A percentile compares a stretch with the other conserved stretches of the same genome.
Evolutionary conservation across 2,888 invertebrate genomes (phyloP).

Genomic region (Leptinotarsa haldemani): DNA sequence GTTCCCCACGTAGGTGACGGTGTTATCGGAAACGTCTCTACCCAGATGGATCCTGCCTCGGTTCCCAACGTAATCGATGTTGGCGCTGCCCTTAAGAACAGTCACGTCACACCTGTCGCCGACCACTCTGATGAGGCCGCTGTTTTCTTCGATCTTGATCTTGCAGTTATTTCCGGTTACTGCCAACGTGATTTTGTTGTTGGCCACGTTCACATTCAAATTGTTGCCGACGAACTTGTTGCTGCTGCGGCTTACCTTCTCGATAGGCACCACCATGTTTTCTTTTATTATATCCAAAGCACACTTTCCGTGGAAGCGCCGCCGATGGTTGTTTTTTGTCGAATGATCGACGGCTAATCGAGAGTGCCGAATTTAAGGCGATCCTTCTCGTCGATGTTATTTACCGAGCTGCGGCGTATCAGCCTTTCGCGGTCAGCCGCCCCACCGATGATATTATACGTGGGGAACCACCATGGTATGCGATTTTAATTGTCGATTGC

Average conservation of each 20-base stretch:
- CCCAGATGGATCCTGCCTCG: constrained; percentile 45
- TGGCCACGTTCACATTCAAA: constrained; percentile 39
- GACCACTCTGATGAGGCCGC: constrained; percentile 42
- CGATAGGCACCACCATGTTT: constrained; percentile 42
- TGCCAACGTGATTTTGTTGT: constrained; percentile 34
- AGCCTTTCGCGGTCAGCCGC: constrained; percentile 37
- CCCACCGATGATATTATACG: constrained; percentile 20
- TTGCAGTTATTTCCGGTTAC: constrained; percentile 49
- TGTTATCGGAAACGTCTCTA: constrained; percentile 34
- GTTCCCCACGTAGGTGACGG: constrained; percentile 46
- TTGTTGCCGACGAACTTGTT: constrained; percentile 46
- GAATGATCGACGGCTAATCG: constrained; percentile 18
- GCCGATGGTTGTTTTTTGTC: neutral
- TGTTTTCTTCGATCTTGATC: constrained; percentile 43
- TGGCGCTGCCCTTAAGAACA: constrained; percentile 45
- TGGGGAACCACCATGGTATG: constrained; percentile 31
- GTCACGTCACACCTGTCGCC: constrained; percentile 45
- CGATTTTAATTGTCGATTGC: constrained; percentile 12
- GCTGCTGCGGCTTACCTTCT: constrained; percentile 26
- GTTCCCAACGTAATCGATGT: constrained; percentile 48
- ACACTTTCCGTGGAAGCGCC: neutral
- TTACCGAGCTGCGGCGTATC: constrained; percentile 16
- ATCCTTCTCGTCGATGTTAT: constrained; percentile 11
- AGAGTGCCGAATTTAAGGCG: constrained; percentile 26
- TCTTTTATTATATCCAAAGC: too few species aligned